Evolutionary conservation across 2,797 vertebrate genomes (phyloP).

Genomic region (Urosaurus nigricauda): DNA sequence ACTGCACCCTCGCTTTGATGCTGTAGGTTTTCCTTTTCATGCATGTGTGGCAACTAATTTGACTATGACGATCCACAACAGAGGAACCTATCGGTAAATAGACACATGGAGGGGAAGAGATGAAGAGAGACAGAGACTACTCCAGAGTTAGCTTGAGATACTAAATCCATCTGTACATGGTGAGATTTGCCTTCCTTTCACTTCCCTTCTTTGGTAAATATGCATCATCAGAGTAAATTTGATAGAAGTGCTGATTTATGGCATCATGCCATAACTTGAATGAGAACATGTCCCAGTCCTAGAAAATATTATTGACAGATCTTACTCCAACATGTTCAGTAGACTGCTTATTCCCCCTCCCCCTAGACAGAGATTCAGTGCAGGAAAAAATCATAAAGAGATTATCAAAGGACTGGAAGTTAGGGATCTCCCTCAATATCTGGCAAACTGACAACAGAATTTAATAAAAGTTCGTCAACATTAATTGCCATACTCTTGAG

Average conservation of each 20-base stretch:
- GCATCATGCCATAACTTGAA: slow-evolving; percentile 55
- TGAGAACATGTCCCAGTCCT: slow-evolving; percentile 62
- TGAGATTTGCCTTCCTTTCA: slow-evolving; percentile 63
- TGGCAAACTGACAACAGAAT: slow-evolving; percentile 77
- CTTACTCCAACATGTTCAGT: slow-evolving; percentile 66
- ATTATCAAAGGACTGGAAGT: slow-evolving; percentile 77
- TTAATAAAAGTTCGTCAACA: slow-evolving; percentile 81
- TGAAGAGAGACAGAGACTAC: background rate
- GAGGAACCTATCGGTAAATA: background rate
- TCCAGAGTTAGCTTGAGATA: background rate
- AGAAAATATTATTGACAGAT: slow-evolving; percentile 68
- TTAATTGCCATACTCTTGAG: slow-evolving; percentile 79
- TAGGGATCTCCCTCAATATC: slow-evolving; percentile 78
- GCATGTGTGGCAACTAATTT: background rate
- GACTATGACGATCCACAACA: background rate
- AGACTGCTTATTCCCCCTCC: slow-evolving; percentile 66
- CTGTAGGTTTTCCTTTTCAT: background rate
- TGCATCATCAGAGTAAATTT: slow-evolving; percentile 70
- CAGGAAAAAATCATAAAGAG: slow-evolving; percentile 71
- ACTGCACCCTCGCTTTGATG: background rate
- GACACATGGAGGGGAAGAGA: background rate
- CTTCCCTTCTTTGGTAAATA: slow-evolving; percentile 68
- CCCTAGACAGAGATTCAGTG: slow-evolving; percentile 72
- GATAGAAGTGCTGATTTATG: slow-evolving; percentile 68
- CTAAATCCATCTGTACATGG: background rate